These are phyloP conservation scores for Typhlichthys subterraneus DNA, from an alignment of 2,797 vertebrate species.

Conservation along the genomic window DNA sequence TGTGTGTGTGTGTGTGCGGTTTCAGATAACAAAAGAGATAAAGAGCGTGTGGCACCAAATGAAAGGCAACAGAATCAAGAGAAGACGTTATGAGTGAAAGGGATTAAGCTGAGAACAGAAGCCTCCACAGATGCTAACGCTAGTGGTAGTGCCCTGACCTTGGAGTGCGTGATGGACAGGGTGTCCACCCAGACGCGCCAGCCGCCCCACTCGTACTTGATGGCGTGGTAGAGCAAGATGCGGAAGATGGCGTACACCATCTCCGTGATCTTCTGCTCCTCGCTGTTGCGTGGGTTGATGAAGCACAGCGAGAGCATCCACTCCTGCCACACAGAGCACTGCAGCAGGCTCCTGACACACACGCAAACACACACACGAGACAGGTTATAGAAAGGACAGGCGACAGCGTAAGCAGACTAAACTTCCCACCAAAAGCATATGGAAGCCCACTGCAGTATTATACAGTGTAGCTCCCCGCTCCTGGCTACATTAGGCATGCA, in stretches of 20 bases:
- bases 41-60: slow-evolving; percentile 25
- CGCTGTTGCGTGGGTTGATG: slow-evolving; percentile 88
- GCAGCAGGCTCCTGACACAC: slow-evolving; percentile 88
- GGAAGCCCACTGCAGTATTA: background rate
- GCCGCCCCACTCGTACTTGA: slow-evolving; percentile 98
- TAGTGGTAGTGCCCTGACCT: slow-evolving; percentile 80
- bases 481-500: background rate
- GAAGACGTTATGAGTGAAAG: slow-evolving; percentile 17
- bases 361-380: background rate
- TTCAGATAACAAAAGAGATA: slow-evolving; percentile 13
- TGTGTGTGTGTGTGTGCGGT: slow-evolving; percentile 7
- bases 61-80: slow-evolving; percentile 11
- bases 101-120: slow-evolving; percentile 26
- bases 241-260: slow-evolving; percentile 98
- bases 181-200: slow-evolving; percentile 99
- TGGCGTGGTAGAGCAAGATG: slow-evolving; percentile 96
- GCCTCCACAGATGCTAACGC: slow-evolving; percentile 13
- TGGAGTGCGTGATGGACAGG: slow-evolving; percentile 97
- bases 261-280: slow-evolving; percentile 98
- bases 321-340: slow-evolving; percentile 99
- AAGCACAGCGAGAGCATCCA: slow-evolving; percentile 99
- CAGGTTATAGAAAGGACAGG: too few species aligned
- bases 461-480: background rate
- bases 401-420: too few species aligned
- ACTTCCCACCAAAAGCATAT: too few species aligned